Conservation (phyloP, 2,888 invertebrate species). For the Patella depressa region DNA sequence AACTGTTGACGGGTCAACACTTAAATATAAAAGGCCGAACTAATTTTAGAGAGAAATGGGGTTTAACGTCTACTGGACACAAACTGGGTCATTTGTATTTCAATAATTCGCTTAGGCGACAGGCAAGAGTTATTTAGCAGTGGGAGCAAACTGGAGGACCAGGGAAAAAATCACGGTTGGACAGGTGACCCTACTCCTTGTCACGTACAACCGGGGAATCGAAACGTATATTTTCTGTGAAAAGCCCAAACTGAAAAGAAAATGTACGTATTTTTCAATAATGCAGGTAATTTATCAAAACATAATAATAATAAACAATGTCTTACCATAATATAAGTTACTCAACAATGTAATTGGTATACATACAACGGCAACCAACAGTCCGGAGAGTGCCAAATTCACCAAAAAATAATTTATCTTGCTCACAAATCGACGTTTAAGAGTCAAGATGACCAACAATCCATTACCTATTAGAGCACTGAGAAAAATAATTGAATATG, state of each 20-base stretch:
- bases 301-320: neutral
- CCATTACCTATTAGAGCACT: neutral
- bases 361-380: neutral
- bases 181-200: too few relatives aligned
- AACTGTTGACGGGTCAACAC: too few relatives aligned
- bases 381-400: neutral
- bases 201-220: too few relatives aligned
- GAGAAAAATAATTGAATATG: neutral
- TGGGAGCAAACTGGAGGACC: too few relatives aligned
- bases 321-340: conserved; percentile 6
- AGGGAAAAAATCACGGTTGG: too few relatives aligned
- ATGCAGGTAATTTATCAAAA: neutral
- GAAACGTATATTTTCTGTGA: too few relatives aligned
- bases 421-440: neutral
- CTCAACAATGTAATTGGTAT: neutral
- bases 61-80: too few relatives aligned
- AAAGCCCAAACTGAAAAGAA: neutral
- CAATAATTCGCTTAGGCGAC: too few relatives aligned
- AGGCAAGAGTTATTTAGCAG: too few relatives aligned
- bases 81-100: too few relatives aligned
- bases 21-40: too few relatives aligned
- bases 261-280: neutral
- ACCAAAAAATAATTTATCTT: neutral
- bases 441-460: neutral
- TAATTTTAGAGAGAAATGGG: too few relatives aligned